phyloP scores from a whole-genome alignment of 2,888 invertebrate species.

The Stenodema calcarata region DNA sequence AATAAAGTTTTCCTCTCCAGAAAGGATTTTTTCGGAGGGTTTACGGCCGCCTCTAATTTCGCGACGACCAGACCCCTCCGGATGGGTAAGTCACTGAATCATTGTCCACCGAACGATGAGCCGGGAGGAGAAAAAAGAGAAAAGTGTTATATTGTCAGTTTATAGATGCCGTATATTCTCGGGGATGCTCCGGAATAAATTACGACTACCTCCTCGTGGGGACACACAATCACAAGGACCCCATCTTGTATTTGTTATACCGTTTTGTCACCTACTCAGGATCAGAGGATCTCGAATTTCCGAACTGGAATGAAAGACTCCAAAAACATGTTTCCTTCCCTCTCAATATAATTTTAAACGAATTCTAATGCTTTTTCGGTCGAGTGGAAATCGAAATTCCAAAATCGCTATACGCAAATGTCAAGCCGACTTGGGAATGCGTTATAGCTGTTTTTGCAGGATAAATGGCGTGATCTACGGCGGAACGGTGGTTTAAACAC shows the following conservation, averaged over 20 bases:
- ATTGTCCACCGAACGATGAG: background rate
- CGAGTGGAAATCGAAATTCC: too few relatives aligned
- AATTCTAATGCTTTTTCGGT: too few relatives aligned
- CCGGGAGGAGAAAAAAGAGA: background rate
- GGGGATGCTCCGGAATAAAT: background rate
- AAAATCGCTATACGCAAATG: too few relatives aligned
- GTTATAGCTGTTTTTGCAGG: too few relatives aligned
- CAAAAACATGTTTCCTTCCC: too few relatives aligned
- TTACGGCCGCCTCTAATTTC: slow-evolving; percentile 8
- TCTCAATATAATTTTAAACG: too few relatives aligned
- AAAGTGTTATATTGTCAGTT: background rate
- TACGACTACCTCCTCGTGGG: background rate
- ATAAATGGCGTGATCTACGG: too few relatives aligned
- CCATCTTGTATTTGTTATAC: background rate
- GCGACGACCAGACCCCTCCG: background rate
- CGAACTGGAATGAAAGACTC: too few relatives aligned
- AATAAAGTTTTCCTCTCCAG: background rate
- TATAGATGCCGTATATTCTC: background rate
- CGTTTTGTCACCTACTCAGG: background rate
- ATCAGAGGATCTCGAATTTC: background rate
- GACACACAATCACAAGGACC: background rate
- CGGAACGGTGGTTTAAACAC: too few relatives aligned
- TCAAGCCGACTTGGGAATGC: too few relatives aligned
- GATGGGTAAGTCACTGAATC: background rate
- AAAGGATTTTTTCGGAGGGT: background rate